Evolutionary conservation across 53 echinoderm and acorn worm genomes (phyloP).

Genomic region (Arbacia lixula): DNA sequence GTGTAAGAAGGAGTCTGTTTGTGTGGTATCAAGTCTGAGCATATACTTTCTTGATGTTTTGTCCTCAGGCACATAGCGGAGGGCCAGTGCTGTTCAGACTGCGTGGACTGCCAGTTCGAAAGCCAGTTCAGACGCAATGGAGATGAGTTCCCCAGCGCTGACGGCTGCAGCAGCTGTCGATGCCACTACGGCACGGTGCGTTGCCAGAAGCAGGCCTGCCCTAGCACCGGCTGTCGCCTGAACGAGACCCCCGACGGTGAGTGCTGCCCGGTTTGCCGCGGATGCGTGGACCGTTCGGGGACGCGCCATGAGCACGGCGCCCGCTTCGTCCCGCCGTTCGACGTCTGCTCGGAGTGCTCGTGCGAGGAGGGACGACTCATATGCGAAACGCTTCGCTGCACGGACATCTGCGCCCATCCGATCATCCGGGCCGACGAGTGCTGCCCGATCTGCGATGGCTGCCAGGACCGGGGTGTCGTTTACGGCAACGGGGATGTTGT

Average conservation of each 20-base stretch:
- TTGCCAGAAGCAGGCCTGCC: constrained; percentile 75
- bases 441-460: constrained; percentile 71
- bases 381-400: constrained; percentile 70
- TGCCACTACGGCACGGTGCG: constrained; percentile 85
- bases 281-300: constrained; percentile 82
- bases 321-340: constrained; percentile 68
- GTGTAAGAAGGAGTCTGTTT: too few species aligned
- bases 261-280: constrained; percentile 89
- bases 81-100: constrained; percentile 90
- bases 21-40: too few species aligned
- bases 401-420: constrained; percentile 72
- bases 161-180: constrained; percentile 75
- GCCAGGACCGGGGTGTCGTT: constrained; percentile 67
- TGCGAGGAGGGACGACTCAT: constrained; percentile 82
- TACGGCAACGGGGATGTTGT: constrained; percentile 77
- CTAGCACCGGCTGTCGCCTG: constrained; percentile 59
- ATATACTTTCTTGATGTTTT: too few species aligned
- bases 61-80: constrained; percentile 47
- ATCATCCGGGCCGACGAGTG: constrained; percentile 71
- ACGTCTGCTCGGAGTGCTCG: constrained; percentile 80
- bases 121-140: constrained; percentile 68
- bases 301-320: constrained; percentile 68
- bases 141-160: constrained; percentile 69
- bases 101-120: constrained; percentile 86
- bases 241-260: constrained; percentile 73